phyloP scores from a whole-genome alignment of 2,888 invertebrate genomes.

The Athrips mouffetella region DNA sequence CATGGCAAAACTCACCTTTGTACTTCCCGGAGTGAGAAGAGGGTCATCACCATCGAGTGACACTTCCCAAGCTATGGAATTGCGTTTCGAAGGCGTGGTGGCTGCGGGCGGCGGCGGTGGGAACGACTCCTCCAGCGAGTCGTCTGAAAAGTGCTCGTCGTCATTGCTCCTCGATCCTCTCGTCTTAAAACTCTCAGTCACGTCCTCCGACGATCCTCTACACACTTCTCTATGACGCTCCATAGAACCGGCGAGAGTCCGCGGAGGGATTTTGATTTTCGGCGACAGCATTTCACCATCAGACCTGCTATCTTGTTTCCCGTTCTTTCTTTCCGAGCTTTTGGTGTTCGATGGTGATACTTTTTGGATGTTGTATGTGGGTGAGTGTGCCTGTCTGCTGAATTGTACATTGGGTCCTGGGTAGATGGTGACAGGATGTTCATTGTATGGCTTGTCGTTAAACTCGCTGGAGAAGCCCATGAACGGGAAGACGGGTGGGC shows the following conservation, averaged over 20 bases:
- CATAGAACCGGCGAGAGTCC: conserved; percentile 83
- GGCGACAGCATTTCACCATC: conserved; percentile 71
- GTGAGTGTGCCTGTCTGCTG: conserved; percentile 59
- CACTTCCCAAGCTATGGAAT: conserved; percentile 93
- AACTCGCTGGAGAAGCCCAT: conserved; percentile 74
- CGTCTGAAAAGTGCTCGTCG: conserved; percentile 86
- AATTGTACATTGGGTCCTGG: conserved; percentile 75
- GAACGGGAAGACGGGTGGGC: conserved; percentile 66
- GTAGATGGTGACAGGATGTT: conserved; percentile 83
- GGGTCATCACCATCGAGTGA: conserved; percentile 85
- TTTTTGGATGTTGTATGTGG: conserved; percentile 60
- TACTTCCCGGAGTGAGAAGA: conserved; percentile 83
- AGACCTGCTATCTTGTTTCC: conserved; percentile 58
- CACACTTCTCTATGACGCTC: conserved; percentile 90
- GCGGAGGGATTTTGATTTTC: conserved; percentile 80
- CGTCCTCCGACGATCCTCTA: conserved; percentile 78
- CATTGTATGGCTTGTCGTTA: conserved; percentile 76
- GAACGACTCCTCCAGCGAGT: conserved; percentile 87
- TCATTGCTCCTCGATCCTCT: conserved; percentile 62
- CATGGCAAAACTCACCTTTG: conserved; percentile 67
- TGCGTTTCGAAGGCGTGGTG: conserved; percentile 82
- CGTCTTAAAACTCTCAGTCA: conserved; percentile 54
- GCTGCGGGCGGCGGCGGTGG: conserved; percentile 80
- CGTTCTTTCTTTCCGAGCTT: conserved; percentile 53
- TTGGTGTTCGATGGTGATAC: conserved; percentile 65